A percentile compares a stretch with the other conserved stretches of the same genome.
These are phyloP conservation scores for Cinclus mexicanus DNA, from an alignment of 2,113 vertebrate species.

Conservation along the genomic window DNA sequence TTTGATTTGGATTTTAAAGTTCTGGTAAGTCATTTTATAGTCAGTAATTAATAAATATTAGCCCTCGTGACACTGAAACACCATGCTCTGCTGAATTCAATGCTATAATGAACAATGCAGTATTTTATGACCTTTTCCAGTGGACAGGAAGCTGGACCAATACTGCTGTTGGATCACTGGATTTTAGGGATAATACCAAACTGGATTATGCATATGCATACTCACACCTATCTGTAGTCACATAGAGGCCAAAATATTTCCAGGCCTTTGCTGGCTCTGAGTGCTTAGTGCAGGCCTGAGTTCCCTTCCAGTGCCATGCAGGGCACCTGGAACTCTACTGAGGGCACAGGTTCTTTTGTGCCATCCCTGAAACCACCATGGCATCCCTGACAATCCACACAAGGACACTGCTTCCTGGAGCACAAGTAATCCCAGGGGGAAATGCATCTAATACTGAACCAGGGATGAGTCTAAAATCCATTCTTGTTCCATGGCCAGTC, in stretches of 20 bases:
- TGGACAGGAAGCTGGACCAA: background rate
- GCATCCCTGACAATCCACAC: background rate
- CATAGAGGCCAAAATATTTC: background rate
- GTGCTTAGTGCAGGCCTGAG: background rate
- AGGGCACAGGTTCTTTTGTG: background rate
- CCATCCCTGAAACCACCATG: background rate
- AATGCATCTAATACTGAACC: background rate
- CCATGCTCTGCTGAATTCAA: background rate
- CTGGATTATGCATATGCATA: background rate
- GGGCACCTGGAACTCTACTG: background rate
- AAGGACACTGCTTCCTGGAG: background rate
- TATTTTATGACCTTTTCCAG: background rate
- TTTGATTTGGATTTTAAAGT: background rate
- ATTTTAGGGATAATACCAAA: background rate
- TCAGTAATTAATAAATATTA: background rate
- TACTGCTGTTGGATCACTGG: background rate
- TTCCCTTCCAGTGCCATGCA: background rate
- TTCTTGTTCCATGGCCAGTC: background rate
- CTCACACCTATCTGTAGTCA: background rate
- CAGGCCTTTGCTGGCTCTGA: background rate
- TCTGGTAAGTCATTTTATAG: background rate
- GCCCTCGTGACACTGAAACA: background rate
- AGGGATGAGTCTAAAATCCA: background rate
- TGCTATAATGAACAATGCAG: background rate
- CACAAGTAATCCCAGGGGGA: background rate